These are phyloP conservation scores for Glomeris maerens DNA, from an alignment of 1,140 invertebrate species.

Conservation along the genomic window DNA sequence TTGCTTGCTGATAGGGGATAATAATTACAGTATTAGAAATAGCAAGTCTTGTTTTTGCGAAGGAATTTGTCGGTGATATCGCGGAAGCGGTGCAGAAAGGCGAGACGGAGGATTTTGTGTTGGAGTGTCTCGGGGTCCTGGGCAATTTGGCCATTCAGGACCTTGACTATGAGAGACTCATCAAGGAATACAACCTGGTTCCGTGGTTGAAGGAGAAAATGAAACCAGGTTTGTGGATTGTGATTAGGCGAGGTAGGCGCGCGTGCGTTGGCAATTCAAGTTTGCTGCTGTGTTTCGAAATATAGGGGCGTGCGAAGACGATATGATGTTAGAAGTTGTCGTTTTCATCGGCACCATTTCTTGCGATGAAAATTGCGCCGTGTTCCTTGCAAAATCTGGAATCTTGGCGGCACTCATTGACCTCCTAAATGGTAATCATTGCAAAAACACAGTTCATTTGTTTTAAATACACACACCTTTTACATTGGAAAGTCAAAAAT, in stretches of 20 bases:
- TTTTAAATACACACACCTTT: no score
- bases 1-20: not conserved
- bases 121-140: slow-evolving; percentile 79
- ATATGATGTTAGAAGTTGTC: slow-evolving; percentile 60
- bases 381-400: slow-evolving; percentile 62
- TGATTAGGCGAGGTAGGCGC: not conserved
- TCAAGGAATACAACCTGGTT: slow-evolving; percentile 74
- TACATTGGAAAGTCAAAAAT: no score
- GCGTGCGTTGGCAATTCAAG: not conserved
- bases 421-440: slow-evolving; percentile 49
- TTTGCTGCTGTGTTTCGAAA: slow-evolving; percentile 7
- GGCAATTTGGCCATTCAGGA: slow-evolving; percentile 77
- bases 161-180: slow-evolving; percentile 76
- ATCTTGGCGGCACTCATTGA: slow-evolving; percentile 67
- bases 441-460: no score
- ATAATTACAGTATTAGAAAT: no score
- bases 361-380: slow-evolving; percentile 65
- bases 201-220: slow-evolving; percentile 72
- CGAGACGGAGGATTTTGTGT: slow-evolving; percentile 64
- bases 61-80: slow-evolving; percentile 85
- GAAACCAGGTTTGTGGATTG: slow-evolving; percentile 40
- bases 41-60: slow-evolving; percentile 7
- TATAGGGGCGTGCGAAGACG: slow-evolving; percentile 34
- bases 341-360: slow-evolving; percentile 77
- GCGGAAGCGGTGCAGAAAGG: slow-evolving; percentile 63